phyloP scores from a whole-genome alignment of 1,140 invertebrate genomes.

The Pseudachorutes palmiensis region DNA sequence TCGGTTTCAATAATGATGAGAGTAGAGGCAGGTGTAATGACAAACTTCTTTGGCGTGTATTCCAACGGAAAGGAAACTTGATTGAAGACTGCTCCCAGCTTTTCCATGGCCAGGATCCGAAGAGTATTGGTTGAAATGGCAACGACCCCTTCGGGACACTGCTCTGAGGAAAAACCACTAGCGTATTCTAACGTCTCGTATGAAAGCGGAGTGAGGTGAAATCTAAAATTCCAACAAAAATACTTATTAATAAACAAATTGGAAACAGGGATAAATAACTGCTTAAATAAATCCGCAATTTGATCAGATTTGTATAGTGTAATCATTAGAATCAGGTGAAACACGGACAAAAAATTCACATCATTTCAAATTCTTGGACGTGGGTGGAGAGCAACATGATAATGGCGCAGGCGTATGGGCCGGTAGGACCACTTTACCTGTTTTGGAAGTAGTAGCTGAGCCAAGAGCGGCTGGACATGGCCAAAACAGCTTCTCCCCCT shows the following conservation, averaged over 20 bases:
- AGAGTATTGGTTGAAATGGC: slow-evolving; percentile 97
- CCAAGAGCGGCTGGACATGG: slow-evolving; percentile 97
- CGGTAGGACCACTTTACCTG: slow-evolving; percentile 42
- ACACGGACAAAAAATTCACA: neutral
- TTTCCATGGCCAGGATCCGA: slow-evolving; percentile 94
- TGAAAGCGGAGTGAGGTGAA: slow-evolving; percentile 89
- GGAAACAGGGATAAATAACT: neutral
- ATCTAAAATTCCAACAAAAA: slow-evolving; percentile 48
- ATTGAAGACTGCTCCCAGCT: slow-evolving; percentile 97
- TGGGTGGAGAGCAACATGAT: neutral
- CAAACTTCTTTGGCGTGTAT: slow-evolving; percentile 92
- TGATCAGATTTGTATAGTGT: slow-evolving; percentile 11
- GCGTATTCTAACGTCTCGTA: slow-evolving; percentile 97
- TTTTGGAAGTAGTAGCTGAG: slow-evolving; percentile 98
- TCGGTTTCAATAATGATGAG: slow-evolving; percentile 92
- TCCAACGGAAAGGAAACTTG: slow-evolving; percentile 78
- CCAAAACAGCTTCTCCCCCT: slow-evolving; percentile 86
- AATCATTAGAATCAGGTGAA: slow-evolving; percentile 12
- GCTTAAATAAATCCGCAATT: slow-evolving; percentile 3
- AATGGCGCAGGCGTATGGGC: too few species aligned
- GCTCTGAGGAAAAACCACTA: slow-evolving; percentile 95
- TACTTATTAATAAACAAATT: slow-evolving; percentile 2
- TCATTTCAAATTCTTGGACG: slow-evolving; percentile 2
- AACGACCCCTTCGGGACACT: slow-evolving; percentile 98
- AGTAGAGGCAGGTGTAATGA: slow-evolving; percentile 85